Percentiles rank a stretch among this genome's conserved stretches.
Conservation (phyloP, 2,113 vertebrate genomes). For the Pteruthius melanotis region DNA sequence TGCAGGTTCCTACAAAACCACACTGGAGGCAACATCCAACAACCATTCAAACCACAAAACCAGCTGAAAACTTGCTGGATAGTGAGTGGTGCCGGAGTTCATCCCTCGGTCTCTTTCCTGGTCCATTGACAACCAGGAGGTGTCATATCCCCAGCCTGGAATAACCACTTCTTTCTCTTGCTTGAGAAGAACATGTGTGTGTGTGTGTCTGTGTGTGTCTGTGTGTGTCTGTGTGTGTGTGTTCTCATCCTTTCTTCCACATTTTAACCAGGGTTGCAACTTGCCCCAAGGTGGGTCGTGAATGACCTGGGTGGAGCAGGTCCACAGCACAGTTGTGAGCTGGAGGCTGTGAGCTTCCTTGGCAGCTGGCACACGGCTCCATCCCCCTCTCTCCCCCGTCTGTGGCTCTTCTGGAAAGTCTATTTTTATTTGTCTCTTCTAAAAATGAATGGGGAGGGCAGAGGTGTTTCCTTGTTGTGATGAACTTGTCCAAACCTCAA, state of each 20-base stretch:
- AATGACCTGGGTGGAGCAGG: fast-evolving
- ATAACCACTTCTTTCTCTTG: not conserved
- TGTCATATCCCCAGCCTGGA: not conserved
- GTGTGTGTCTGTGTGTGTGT: not conserved
- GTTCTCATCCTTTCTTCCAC: not conserved
- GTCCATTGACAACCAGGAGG: not conserved
- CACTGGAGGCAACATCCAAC: not conserved
- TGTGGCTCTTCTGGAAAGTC: not conserved
- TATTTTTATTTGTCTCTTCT: not conserved
- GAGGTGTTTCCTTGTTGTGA: not conserved
- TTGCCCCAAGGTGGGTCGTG: not conserved
- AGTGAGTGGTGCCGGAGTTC: not conserved
- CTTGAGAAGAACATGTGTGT: not conserved
- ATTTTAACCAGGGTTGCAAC: not conserved
- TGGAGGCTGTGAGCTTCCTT: not conserved
- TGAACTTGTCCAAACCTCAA: not conserved
- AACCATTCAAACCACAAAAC: not conserved
- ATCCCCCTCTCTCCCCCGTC: not conserved
- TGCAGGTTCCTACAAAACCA: not conserved
- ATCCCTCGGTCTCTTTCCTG: not conserved
- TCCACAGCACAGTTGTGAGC: fast-evolving
- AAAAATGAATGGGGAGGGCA: not conserved
- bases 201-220: not conserved
- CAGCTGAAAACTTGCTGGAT: not conserved
- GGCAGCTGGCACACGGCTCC: fast-evolving